phyloP scores from a whole-genome alignment of 1,140 invertebrate species.

The Leptonema lineaticorne region DNA sequence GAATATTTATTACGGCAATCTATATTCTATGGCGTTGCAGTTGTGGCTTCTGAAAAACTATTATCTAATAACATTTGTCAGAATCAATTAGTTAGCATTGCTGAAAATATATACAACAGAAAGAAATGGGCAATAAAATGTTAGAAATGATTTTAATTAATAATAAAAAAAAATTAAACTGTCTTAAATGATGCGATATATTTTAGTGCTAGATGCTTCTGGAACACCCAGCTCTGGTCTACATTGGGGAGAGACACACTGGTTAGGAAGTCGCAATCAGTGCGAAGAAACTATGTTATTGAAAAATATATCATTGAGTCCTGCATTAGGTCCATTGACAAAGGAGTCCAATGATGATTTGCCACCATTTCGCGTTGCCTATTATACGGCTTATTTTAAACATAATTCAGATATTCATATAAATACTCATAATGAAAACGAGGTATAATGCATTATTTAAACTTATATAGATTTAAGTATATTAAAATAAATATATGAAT shows the following conservation, averaged over 20 bases:
- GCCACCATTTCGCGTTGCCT: slow-evolving; percentile 27
- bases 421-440: slow-evolving; percentile 18
- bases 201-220: slow-evolving; percentile 55
- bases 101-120: background rate
- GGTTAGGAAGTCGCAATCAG: slow-evolving; percentile 51
- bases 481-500: slow-evolving; percentile 44
- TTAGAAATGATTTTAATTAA: background rate
- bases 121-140: background rate
- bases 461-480: background rate
- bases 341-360: slow-evolving; percentile 12
- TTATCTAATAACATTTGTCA: background rate
- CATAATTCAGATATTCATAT: slow-evolving; percentile 30
- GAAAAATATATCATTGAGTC: slow-evolving; percentile 39
- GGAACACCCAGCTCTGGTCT: slow-evolving; percentile 52
- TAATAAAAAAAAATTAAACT: background rate
- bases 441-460: background rate
- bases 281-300: slow-evolving; percentile 47
- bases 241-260: slow-evolving; percentile 55
- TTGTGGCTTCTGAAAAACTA: background rate
- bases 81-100: background rate
- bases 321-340: slow-evolving; percentile 20
- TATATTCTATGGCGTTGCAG: background rate
- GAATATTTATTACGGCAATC: background rate
- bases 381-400: slow-evolving; percentile 30
- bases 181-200: background rate